Conservation (phyloP, 2,113 vertebrate species). For the Neodontobutis hainanensis region DNA sequence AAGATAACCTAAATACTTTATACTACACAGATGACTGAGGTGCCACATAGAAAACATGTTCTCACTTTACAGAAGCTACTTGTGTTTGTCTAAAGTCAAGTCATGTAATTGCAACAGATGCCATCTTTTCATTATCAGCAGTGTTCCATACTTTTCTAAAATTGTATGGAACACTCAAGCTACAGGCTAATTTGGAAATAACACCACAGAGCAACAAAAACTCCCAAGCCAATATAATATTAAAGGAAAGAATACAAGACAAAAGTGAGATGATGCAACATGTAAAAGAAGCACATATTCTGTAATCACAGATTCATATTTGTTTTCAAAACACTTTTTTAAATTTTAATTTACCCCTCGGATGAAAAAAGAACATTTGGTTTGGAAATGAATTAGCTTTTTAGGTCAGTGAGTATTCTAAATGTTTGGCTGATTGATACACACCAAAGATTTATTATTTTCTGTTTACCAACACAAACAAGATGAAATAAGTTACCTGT, state of each 20-base stretch:
- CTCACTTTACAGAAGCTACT: slow-evolving; percentile 4
- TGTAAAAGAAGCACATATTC: not conserved
- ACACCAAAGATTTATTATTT: slow-evolving; percentile 1
- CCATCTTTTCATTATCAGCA: not conserved
- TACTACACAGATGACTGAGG: not conserved
- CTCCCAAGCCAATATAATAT: no score
- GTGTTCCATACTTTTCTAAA: no score
- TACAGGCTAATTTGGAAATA: no score
- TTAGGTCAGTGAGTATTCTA: no score
- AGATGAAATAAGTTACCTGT: slow-evolving; percentile 45
- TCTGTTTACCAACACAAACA: slow-evolving; percentile 21
- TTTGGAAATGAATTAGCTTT: no score
- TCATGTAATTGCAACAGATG: slow-evolving; percentile 1
- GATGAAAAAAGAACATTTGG: no score
- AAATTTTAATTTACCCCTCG: no score
- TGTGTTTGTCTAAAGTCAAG: not conserved
- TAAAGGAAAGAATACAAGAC: no score
- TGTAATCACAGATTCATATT: not conserved
- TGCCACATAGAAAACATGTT: not conserved
- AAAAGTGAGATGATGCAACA: not conserved
- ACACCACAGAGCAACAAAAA: not conserved
- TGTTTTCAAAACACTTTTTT: no score
- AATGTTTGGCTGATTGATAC: slow-evolving; percentile 13
- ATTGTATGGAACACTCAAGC: no score
- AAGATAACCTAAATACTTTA: slow-evolving; percentile 9